phyloP scores from a whole-genome alignment of 2,113 vertebrate genomes.

The Prunella fulvescens region DNA sequence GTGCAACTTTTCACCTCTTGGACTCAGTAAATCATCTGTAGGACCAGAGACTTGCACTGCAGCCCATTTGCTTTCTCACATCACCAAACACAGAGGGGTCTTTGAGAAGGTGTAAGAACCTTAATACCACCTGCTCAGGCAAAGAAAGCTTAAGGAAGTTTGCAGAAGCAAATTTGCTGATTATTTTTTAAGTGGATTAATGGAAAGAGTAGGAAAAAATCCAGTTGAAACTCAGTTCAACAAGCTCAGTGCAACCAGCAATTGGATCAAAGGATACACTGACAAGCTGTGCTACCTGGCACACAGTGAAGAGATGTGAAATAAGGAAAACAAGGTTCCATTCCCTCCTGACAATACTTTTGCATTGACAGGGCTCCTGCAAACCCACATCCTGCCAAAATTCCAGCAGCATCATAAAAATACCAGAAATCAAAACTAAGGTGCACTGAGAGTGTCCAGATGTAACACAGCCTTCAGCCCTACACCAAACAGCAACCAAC shows the following conservation, averaged over 20 bases:
- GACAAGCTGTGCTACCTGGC: not conserved
- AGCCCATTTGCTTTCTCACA: not conserved
- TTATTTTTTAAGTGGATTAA: not conserved
- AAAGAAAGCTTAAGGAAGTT: not conserved
- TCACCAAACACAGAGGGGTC: not conserved
- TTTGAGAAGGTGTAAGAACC: not conserved
- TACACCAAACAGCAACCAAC: not conserved
- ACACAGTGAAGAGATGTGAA: not conserved
- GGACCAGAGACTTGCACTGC: not conserved
- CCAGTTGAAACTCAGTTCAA: not conserved
- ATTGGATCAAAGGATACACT: not conserved
- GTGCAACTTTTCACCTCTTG: not conserved
- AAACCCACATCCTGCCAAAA: not conserved
- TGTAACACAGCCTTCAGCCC: not conserved
- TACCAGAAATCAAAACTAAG: not conserved
- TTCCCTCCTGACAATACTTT: not conserved
- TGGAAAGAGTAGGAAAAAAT: not conserved
- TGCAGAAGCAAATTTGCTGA: not conserved
- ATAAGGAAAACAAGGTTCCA: not conserved
- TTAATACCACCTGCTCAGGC: not conserved
- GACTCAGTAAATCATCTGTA: not conserved
- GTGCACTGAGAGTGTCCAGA: not conserved
- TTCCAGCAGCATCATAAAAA: not conserved
- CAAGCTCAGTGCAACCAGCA: not conserved
- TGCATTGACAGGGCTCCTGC: not conserved